Evolutionary conservation across 2,113 vertebrate species (phyloP).

Genomic region (Chloropsis cyanopogon): DNA sequence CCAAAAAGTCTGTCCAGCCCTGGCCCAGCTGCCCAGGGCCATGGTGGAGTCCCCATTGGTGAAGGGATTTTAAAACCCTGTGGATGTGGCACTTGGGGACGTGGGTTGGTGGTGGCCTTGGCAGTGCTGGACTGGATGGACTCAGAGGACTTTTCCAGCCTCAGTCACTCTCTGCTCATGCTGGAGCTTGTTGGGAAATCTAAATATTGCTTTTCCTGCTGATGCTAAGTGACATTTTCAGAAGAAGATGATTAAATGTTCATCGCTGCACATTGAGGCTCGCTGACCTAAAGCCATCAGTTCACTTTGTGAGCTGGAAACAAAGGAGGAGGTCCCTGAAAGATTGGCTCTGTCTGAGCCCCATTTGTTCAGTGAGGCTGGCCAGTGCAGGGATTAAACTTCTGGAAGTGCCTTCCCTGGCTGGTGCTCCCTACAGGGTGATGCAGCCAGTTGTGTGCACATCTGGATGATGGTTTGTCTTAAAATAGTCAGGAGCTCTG

Average conservation of each 20-base stretch:
- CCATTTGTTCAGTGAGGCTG: neutral
- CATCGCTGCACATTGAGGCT: neutral
- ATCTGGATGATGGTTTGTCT: neutral
- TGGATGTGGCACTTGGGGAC: neutral
- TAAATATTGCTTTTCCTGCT: neutral
- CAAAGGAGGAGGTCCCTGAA: neutral
- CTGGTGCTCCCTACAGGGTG: accelerated
- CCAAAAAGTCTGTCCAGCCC: accelerated
- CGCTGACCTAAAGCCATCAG: neutral
- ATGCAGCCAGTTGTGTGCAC: neutral
- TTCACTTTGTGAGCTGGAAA: neutral
- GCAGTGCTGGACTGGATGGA: neutral
- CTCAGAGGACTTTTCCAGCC: neutral
- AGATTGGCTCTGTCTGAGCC: neutral
- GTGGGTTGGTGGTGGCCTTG: neutral
- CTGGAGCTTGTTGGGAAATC: neutral
- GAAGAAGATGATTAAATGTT: neutral
- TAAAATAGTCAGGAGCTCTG: neutral
- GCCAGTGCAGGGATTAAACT: neutral
- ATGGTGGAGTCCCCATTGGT: accelerated
- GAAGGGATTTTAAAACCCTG: accelerated
- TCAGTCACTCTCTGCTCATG: neutral
- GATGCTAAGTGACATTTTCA: neutral
- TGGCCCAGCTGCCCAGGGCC: neutral
- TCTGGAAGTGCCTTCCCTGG: neutral